Evolutionary conservation across 2,888 invertebrate genomes (phyloP).

Genomic region (Steromphala cineraria): DNA sequence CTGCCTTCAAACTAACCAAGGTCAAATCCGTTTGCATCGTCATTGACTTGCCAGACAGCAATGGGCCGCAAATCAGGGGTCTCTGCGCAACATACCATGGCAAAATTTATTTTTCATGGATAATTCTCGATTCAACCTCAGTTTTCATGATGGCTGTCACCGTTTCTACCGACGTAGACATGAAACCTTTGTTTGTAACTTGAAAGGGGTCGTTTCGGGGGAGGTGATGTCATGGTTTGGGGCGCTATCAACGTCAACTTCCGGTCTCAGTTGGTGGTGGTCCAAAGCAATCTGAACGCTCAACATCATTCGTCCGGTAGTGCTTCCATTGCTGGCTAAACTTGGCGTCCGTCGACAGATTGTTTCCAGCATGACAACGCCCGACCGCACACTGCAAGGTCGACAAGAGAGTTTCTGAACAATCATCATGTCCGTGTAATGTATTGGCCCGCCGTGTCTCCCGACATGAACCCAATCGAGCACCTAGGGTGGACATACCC

Average conservation of each 20-base stretch:
- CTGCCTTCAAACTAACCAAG: too few relatives aligned
- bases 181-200: neutral
- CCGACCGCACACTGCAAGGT: neutral
- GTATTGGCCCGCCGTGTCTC: too few relatives aligned
- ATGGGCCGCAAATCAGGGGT: too few relatives aligned
- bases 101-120: too few relatives aligned
- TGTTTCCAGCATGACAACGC: constrained; percentile 20
- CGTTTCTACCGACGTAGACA: too few relatives aligned
- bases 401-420: neutral
- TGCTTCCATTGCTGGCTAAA: neutral
- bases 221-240: neutral
- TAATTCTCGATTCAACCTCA: too few relatives aligned
- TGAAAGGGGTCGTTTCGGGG: neutral
- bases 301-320: neutral
- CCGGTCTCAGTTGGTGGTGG: neutral
- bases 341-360: neutral
- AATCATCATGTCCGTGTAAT: neutral
- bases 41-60: too few relatives aligned
- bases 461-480: too few relatives aligned
- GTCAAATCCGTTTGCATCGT: too few relatives aligned
- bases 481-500: too few relatives aligned
- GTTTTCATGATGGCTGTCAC: too few relatives aligned
- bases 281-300: constrained; percentile 2
- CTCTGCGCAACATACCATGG: too few relatives aligned
- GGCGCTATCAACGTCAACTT: constrained; percentile 12